Percentiles rank a stretch among this genome's conserved stretches.
Evolutionary conservation across 2,888 invertebrate species (phyloP).

Genomic region (Harmothoe impar): DNA sequence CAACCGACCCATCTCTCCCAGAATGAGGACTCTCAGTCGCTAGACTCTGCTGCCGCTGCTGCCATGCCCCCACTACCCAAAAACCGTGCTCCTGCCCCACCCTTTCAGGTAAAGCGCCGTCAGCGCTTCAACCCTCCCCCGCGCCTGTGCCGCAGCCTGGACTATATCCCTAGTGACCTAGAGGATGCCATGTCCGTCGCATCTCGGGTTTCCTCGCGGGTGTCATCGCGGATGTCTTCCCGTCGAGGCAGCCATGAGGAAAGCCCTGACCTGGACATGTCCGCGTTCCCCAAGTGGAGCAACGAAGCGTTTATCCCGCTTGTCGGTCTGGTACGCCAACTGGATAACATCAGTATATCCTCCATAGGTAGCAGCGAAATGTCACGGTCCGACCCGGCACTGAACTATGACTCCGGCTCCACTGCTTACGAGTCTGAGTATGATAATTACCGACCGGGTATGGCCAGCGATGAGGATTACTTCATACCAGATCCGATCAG

Average conservation of each 20-base stretch:
- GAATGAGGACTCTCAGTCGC: background rate
- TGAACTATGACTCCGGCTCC: constrained; percentile 81
- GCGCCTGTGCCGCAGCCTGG: constrained; percentile 80
- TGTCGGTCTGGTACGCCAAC: constrained; percentile 41
- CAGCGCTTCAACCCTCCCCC: constrained; percentile 76
- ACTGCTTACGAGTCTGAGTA: constrained; percentile 90
- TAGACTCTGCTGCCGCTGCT: background rate
- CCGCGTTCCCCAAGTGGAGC: constrained; percentile 40
- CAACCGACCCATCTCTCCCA: background rate
- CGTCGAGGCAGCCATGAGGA: constrained; percentile 31
- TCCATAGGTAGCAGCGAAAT: constrained; percentile 82
- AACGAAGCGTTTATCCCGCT: constrained; percentile 61
- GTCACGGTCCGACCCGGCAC: constrained; percentile 80
- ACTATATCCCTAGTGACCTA: constrained; percentile 81
- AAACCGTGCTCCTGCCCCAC: constrained; percentile 63
- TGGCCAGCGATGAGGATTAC: constrained; percentile 84
- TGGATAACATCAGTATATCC: constrained; percentile 81
- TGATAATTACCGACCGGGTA: constrained; percentile 87
- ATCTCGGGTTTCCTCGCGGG: constrained; percentile 57
- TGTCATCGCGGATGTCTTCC: constrained; percentile 32
- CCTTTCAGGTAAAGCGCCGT: constrained; percentile 79
- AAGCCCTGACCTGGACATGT: constrained; percentile 35
- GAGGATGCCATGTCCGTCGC: constrained; percentile 74
- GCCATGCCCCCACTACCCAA: background rate
- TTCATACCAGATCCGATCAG: constrained; percentile 82